Evolutionary conservation across 2,888 invertebrate genomes (phyloP).

Genomic region (Empis livida): DNA sequence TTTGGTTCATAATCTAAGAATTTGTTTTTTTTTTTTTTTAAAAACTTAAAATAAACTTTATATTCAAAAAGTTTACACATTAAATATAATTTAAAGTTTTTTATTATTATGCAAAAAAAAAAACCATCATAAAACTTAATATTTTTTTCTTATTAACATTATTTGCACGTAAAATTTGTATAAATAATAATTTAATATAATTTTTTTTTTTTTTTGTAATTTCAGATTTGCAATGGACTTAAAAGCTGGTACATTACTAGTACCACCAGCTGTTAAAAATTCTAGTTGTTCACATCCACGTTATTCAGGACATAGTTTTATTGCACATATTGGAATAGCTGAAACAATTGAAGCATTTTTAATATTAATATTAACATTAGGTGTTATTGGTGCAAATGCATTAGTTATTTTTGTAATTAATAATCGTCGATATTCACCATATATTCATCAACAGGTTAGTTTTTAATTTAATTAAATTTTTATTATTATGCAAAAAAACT

Average conservation of each 20-base stretch:
- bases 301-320: slow-evolving; percentile 48
- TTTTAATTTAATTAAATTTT: not conserved
- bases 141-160: too few relatives aligned
- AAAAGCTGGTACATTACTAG: slow-evolving; percentile 50
- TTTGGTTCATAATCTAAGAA: too few relatives aligned
- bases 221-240: slow-evolving; percentile 37
- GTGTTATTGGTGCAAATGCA: slow-evolving; percentile 67
- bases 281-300: slow-evolving; percentile 68
- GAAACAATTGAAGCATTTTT: slow-evolving; percentile 66
- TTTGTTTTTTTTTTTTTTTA: too few relatives aligned
- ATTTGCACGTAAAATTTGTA: too few relatives aligned
- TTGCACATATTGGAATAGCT: slow-evolving; percentile 50
- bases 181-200: not conserved
- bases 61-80: too few relatives aligned
- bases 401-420: slow-evolving; percentile 72
- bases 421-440: slow-evolving; percentile 69
- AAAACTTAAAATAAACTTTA: too few relatives aligned
- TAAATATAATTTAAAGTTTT: too few relatives aligned
- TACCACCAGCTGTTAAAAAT: slow-evolving; percentile 69
- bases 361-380: slow-evolving; percentile 61
- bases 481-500: not conserved
- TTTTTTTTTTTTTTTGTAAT: slow-evolving; percentile 5
- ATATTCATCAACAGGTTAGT: slow-evolving; percentile 74
- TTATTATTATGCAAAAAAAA: too few relatives aligned
- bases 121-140: too few relatives aligned